phyloP scores from a whole-genome alignment of 2,113 vertebrate genomes.

The Ornithorhynchus anatinus region DNA sequence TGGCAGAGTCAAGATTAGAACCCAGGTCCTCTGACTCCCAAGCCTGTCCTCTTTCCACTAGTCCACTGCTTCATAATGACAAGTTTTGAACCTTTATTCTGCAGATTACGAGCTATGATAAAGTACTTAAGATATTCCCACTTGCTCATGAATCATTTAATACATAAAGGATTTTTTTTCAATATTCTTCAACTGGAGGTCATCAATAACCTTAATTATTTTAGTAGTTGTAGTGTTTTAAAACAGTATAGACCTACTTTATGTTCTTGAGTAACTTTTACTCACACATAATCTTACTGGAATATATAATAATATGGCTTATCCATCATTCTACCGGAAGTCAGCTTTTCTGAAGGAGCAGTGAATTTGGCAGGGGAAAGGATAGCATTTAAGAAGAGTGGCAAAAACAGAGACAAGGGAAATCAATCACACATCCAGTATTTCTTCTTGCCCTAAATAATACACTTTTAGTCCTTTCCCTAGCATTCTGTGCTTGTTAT shows the following conservation, averaged over 20 bases:
- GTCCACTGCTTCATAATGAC: too few species aligned
- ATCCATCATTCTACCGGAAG: neutral
- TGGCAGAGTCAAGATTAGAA: too few species aligned
- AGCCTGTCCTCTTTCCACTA: too few species aligned
- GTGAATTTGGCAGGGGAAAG: too few species aligned
- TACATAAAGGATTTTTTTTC: slow-evolving; percentile 40
- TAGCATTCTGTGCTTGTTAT: too few species aligned
- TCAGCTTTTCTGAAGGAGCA: neutral
- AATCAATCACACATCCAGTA: neutral
- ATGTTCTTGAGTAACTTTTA: neutral
- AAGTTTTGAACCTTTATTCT: slow-evolving; percentile 53
- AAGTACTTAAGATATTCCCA: slow-evolving; percentile 57
- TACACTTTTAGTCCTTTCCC: neutral
- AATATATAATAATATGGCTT: neutral
- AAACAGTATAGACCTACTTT: slow-evolving; percentile 11
- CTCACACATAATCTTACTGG: neutral
- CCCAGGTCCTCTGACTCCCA: too few species aligned
- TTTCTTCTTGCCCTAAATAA: neutral
- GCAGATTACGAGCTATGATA: slow-evolving; percentile 42
- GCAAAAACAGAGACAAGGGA: neutral
- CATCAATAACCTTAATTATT: slow-evolving; percentile 28
- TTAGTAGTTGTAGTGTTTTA: slow-evolving; percentile 38
- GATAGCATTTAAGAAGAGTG: neutral
- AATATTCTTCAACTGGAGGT: neutral
- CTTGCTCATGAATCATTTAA: slow-evolving; percentile 53